phyloP scores from a whole-genome alignment of 2,113 vertebrate genomes.

The Megaceryle maxima region DNA sequence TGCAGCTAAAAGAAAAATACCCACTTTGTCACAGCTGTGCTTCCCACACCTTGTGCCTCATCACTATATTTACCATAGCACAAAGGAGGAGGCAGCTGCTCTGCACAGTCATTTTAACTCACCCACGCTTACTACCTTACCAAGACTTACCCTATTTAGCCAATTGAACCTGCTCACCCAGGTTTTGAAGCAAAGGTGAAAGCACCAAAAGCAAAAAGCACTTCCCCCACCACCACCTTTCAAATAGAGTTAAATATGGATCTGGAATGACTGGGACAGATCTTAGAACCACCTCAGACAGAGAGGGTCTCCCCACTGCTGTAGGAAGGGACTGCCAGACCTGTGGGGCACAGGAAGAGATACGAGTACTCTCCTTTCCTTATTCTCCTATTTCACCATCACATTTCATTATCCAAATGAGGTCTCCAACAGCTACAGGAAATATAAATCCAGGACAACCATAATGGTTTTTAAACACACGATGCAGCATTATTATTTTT shows the following conservation, averaged over 20 bases:
- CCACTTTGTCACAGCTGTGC: neutral
- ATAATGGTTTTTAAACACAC: neutral
- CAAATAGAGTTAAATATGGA: neutral
- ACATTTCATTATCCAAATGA: slow-evolving; percentile 22
- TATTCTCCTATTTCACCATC: neutral
- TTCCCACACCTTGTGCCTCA: neutral
- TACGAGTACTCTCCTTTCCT: neutral
- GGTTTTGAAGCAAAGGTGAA: neutral
- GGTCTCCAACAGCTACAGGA: neutral
- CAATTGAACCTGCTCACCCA: neutral
- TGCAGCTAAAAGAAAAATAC: neutral
- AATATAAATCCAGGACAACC: neutral
- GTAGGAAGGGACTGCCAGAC: neutral
- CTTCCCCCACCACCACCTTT: neutral
- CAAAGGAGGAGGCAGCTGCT: neutral
- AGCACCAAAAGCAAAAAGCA: neutral
- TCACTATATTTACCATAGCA: neutral
- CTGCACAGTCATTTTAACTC: neutral
- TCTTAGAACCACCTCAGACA: accelerated
- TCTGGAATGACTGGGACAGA: neutral
- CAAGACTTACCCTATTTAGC: neutral
- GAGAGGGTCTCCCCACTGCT: neutral
- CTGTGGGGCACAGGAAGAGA: neutral
- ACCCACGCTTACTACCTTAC: neutral
- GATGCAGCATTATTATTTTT: neutral